Percentiles rank a stretch among this genome's conserved stretches.
Evolutionary conservation across 2,113 vertebrate genomes (phyloP).

Genomic region (Ictalurus furcatus): DNA sequence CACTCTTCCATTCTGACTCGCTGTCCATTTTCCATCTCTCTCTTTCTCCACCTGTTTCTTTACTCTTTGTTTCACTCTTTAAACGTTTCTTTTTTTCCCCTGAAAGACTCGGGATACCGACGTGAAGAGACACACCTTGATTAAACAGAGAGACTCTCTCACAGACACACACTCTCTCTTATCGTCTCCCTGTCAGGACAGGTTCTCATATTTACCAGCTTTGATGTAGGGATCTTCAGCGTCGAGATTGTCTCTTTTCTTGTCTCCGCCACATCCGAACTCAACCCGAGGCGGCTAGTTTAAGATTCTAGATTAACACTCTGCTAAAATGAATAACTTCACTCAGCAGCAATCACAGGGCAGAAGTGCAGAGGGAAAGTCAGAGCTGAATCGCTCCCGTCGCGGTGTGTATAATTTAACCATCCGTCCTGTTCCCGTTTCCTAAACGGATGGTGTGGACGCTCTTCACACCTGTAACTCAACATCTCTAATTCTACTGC

Average conservation of each 20-base stretch:
- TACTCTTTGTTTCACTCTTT: not conserved
- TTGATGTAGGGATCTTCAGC: not conserved
- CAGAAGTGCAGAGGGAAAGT: slow-evolving; percentile 11
- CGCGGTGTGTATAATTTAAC: slow-evolving; percentile 3
- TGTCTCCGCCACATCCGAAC: not conserved
- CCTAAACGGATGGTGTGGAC: not conserved
- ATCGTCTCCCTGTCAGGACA: not conserved
- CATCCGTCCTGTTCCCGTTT: not conserved
- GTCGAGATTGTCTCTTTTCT: not conserved
- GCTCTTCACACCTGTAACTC: not conserved
- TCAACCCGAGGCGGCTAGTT: not conserved
- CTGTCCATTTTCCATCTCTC: not conserved
- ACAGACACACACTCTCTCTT: not conserved
- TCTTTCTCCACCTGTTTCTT: not conserved
- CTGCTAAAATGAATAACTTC: slow-evolving; percentile 25
- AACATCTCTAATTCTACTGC: not conserved
- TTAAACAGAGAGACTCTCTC: not conserved
- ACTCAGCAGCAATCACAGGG: slow-evolving; percentile 10
- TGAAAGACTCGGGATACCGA: not conserved
- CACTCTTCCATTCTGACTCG: not conserved
- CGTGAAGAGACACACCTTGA: slow-evolving; percentile 2
- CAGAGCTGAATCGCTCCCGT: not conserved
- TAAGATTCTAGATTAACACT: not conserved
- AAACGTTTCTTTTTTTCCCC: not conserved
- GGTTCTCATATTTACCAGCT: not conserved